Base-by-base conservation (phyloP, 2,888 invertebrate species). In the Lysandra bellargus region DNA sequence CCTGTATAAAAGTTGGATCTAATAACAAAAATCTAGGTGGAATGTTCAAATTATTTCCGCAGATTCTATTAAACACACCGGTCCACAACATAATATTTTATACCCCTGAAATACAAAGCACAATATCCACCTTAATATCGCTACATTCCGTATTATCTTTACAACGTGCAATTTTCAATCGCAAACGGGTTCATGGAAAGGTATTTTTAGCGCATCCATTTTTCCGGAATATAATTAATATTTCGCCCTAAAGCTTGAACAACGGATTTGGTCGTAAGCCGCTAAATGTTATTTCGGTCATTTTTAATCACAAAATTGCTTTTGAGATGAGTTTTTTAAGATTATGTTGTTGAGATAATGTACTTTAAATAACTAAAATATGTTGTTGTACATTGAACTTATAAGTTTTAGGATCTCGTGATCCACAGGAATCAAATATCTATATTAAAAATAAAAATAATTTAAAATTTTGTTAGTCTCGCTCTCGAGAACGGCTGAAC, bases 281-380 rank as follows among this genome's bases (percentile, higher is more conserved):
- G 69, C 14, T 17, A 69, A 69, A 37, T 69, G 69, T 69, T 69
- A 69, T 69, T 69, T 69, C 30, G 12, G 64, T 30, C 69, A 69
- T 30, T 76, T 76, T 76, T 76, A 57, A 76, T 76, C 53, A 33
- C 33, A 57, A 76, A 76, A 76, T 76, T 76, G 30, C 76, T 57
- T 76, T 76, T 17, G 12, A 53, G 75, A 33, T 75, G 33, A 17
- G 57, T 7, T 53, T 57, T 53, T 53, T 17, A 57, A 3, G 23
- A 53, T 57, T 57, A 17, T 76, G 17, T 69, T 14, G 33, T 33
- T 33, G 69, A 69, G 4, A 64, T 60, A n/a, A 60, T n/a, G 17
- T 60, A n/a, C 9, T 49, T 49, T 49, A 49, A 49, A 49, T 49
- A 1, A 7, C 6, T 49, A 1, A 49, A 6, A 49, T 23, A 0